A percentile compares a stretch with the other conserved stretches of the same genome.
These are phyloP conservation scores for Rhinolophus sinicus DNA, from an alignment of 2,113 vertebrate species.

Conservation along the genomic window DNA sequence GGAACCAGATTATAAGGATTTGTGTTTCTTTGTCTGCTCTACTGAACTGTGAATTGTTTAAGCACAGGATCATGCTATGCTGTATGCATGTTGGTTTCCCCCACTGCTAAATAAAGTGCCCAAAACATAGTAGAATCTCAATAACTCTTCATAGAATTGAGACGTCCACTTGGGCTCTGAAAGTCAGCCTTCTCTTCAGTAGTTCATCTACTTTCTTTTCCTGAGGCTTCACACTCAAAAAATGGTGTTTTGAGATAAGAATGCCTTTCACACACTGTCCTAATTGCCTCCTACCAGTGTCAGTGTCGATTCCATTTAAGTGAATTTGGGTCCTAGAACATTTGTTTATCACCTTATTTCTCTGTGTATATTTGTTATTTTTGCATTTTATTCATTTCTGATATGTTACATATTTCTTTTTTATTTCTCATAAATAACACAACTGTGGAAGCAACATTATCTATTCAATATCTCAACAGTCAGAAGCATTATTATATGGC, in stretches of 20 bases:
- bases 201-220: background rate
- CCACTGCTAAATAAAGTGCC: background rate
- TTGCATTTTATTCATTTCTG: constrained; percentile 15
- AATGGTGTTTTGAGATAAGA: background rate
- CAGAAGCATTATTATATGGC: background rate
- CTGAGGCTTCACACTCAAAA: background rate
- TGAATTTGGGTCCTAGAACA: background rate
- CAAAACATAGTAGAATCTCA: background rate
- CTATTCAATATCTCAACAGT: background rate
- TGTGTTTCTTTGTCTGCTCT: background rate
- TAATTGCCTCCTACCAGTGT: background rate
- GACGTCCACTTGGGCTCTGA: background rate
- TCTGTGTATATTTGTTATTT: background rate
- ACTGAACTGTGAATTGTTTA: background rate
- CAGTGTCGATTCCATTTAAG: background rate
- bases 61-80: background rate
- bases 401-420: background rate
- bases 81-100: background rate
- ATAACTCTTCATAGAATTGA: background rate
- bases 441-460: background rate
- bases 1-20: background rate
- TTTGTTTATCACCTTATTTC: background rate
- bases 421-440: background rate
- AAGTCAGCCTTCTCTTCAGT: background rate
- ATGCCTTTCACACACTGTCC: background rate